These are phyloP conservation scores for Aphrophora alni DNA, from an alignment of 2,888 invertebrate species.

Conservation along the genomic window DNA sequence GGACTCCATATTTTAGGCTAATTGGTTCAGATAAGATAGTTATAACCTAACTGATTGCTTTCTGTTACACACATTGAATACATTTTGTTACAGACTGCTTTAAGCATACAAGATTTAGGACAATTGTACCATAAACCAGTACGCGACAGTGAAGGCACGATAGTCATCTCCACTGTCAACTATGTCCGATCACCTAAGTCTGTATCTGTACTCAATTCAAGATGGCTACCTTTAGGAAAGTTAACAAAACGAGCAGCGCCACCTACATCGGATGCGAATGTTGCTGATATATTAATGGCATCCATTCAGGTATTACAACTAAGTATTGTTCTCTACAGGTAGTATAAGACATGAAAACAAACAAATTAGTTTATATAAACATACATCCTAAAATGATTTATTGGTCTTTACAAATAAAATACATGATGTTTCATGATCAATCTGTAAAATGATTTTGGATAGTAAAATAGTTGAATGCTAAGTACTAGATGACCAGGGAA, in stretches of 20 bases:
- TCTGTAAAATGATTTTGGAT: too few species aligned
- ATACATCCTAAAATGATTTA: too few species aligned
- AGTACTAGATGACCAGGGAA: too few species aligned
- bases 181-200: slow-evolving; percentile 80
- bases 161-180: slow-evolving; percentile 89
- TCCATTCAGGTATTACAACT: slow-evolving; percentile 70
- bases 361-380: not conserved
- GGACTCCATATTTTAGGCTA: too few species aligned
- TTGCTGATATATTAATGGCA: slow-evolving; percentile 83
- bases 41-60: too few species aligned
- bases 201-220: slow-evolving; percentile 87
- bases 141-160: slow-evolving; percentile 86
- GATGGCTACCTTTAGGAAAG: slow-evolving; percentile 91
- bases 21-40: too few species aligned
- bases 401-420: too few species aligned
- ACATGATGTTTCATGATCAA: too few species aligned
- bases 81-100: slow-evolving; percentile 71
- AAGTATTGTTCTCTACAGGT: not conserved
- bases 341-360: not conserved
- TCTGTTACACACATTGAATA: too few species aligned
- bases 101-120: slow-evolving; percentile 92
- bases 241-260: slow-evolving; percentile 72
- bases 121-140: slow-evolving; percentile 93
- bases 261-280: slow-evolving; percentile 72
- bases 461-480: too few species aligned